Conservation (phyloP, 1,140 invertebrate species). For the Gryllus bimaculatus region DNA sequence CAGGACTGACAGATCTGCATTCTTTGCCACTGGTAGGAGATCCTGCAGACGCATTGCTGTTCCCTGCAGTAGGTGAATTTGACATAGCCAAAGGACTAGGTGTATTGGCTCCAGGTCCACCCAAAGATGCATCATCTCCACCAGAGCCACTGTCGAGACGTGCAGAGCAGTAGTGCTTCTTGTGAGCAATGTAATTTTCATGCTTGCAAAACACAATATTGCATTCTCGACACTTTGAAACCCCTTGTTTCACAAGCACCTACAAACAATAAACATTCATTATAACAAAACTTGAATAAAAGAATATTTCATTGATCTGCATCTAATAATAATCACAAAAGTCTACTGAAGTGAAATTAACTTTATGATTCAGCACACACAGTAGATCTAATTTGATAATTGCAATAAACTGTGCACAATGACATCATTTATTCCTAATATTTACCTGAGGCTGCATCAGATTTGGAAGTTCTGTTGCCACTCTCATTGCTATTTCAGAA, state of each 20-base stretch:
- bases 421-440: too few species aligned
- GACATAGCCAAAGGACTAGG: constrained; percentile 11
- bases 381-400: too few species aligned
- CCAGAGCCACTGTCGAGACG: constrained; percentile 32
- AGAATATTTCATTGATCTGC: too few species aligned
- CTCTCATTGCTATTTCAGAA: constrained; percentile 17
- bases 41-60: constrained; percentile 20
- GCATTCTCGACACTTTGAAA: constrained; percentile 88
- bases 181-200: constrained; percentile 90
- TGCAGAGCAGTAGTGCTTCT: constrained; percentile 87
- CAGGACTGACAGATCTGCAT: constrained; percentile 31
- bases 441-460: neutral
- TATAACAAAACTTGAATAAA: constrained; percentile 23
- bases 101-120: constrained; percentile 33
- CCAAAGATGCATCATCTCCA: constrained; percentile 29
- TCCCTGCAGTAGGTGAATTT: constrained; percentile 19
- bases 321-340: too few species aligned
- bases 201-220: constrained; percentile 95
- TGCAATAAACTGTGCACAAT: too few species aligned
- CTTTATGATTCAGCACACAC: too few species aligned
- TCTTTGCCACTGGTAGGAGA: constrained; percentile 21
- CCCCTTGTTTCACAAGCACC: constrained; percentile 71
- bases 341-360: too few species aligned
- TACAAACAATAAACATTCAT: constrained; percentile 40
- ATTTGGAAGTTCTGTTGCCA: constrained; percentile 15